A percentile compares a stretch with the other conserved stretches of the same genome.
These are phyloP conservation scores for Myripristis jacobus DNA, from an alignment of 2,797 vertebrate genomes.

Conservation along the genomic window DNA sequence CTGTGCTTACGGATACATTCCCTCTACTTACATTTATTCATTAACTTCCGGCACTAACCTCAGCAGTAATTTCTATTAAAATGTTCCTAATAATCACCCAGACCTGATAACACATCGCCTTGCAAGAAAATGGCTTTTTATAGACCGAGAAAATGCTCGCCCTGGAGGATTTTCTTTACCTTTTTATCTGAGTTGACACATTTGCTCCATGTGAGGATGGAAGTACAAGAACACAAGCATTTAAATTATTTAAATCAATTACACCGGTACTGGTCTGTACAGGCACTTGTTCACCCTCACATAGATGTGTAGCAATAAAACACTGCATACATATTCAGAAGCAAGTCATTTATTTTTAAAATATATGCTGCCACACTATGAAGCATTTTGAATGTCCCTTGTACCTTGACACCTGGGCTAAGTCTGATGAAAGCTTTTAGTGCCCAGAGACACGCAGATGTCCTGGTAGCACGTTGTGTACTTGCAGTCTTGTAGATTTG, in stretches of 20 bases:
- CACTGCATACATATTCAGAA: slow-evolving; percentile 33
- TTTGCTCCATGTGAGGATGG: background rate
- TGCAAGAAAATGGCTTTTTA: background rate
- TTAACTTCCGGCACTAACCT: background rate
- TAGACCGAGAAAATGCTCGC: background rate
- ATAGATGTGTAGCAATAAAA: slow-evolving; percentile 8
- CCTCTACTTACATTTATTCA: background rate
- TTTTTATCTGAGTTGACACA: background rate
- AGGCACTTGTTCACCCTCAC: slow-evolving; percentile 16
- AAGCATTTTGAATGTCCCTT: slow-evolving; percentile 19
- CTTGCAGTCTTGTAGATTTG: slow-evolving; percentile 9
- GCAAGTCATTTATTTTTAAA: slow-evolving; percentile 38
- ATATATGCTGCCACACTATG: background rate
- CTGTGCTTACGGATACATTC: background rate
- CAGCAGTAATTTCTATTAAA: background rate
- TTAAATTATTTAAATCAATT: background rate
- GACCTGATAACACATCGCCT: background rate
- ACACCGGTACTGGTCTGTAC: background rate
- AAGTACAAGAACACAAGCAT: slow-evolving; percentile 7
- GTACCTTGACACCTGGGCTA: slow-evolving; percentile 30
- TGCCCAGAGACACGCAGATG: slow-evolving; percentile 15
- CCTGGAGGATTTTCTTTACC: background rate
- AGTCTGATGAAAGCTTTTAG: slow-evolving; percentile 29
- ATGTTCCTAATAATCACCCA: background rate
- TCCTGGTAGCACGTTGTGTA: background rate